Conservation (phyloP, 2,888 invertebrate species). For the Pterostichus niger region DNA sequence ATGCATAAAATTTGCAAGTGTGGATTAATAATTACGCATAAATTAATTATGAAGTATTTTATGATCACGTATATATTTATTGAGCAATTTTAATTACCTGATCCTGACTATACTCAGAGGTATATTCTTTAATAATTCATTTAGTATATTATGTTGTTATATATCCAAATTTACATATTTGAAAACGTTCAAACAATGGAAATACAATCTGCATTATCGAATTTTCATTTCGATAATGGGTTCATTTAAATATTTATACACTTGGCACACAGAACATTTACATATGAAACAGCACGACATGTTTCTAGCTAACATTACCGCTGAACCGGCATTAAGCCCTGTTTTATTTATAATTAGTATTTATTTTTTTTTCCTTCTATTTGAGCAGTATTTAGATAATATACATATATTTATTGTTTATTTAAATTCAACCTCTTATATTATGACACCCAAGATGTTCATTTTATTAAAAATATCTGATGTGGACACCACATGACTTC, state of each 20-base stretch:
- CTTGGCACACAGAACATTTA: slow-evolving; percentile 5
- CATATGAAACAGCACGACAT: slow-evolving; percentile 28
- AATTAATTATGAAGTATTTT: slow-evolving; percentile 37
- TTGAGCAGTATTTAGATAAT: neutral
- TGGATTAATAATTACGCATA: slow-evolving; percentile 33
- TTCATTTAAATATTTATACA: slow-evolving; percentile 47
- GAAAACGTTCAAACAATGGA: slow-evolving; percentile 30
- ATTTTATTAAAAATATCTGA: too few relatives aligned
- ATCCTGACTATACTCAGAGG: slow-evolving; percentile 15
- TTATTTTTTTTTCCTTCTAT: neutral
- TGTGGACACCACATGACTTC: too few relatives aligned
- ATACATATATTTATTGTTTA: too few relatives aligned
- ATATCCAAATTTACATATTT: neutral
- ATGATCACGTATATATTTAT: slow-evolving; percentile 29
- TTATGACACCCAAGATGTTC: too few relatives aligned
- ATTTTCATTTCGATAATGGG: slow-evolving; percentile 41
- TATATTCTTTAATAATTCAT: neutral
- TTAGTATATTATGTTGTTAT: neutral
- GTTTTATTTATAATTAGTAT: slow-evolving; percentile 19
- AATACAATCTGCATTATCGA: slow-evolving; percentile 23
- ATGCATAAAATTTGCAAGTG: slow-evolving; percentile 47
- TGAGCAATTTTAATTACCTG: slow-evolving; percentile 41
- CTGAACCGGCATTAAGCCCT: neutral
- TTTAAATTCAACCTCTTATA: too few relatives aligned
- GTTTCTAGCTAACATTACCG: slow-evolving; percentile 11